phyloP scores from a whole-genome alignment of 2,888 invertebrate genomes.

The Pachycephus smyrnensis region DNA sequence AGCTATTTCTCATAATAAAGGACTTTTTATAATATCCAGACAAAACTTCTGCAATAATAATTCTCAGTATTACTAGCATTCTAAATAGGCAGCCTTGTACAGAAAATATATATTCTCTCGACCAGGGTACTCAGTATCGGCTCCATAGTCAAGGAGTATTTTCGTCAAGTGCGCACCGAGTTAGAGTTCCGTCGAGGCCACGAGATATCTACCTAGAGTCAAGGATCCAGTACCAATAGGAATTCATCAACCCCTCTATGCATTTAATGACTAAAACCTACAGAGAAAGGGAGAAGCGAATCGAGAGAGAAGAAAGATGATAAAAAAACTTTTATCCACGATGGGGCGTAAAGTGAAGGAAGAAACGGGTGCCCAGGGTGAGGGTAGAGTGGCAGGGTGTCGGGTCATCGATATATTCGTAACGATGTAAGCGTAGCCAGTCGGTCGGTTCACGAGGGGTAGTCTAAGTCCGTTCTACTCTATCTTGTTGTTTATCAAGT shows the following conservation, averaged over 20 bases:
- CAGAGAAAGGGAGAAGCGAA: neutral
- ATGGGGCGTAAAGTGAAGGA: neutral
- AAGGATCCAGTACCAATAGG: neutral
- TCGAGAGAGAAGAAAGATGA: neutral
- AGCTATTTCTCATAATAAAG: neutral
- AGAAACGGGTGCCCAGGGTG: neutral
- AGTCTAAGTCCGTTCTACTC: conserved; percentile 21
- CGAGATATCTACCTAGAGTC: neutral
- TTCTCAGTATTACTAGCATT: neutral
- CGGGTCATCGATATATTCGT: conserved; percentile 40
- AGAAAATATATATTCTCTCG: neutral
- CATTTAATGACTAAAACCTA: neutral
- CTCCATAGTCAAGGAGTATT: neutral
- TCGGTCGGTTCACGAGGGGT: conserved; percentile 32
- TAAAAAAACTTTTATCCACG: neutral
- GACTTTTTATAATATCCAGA: neutral
- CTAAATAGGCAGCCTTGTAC: neutral
- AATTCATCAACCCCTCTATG: neutral
- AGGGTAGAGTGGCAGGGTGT: conserved; percentile 17
- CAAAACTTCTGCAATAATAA: neutral
- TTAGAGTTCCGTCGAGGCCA: neutral
- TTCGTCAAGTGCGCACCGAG: neutral
- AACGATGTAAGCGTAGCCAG: conserved; percentile 42
- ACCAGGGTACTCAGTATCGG: neutral
- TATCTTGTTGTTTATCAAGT: conserved; percentile 51